Base-by-base conservation (phyloP, 2,888 invertebrate species). In the Thumatha senex region DNA sequence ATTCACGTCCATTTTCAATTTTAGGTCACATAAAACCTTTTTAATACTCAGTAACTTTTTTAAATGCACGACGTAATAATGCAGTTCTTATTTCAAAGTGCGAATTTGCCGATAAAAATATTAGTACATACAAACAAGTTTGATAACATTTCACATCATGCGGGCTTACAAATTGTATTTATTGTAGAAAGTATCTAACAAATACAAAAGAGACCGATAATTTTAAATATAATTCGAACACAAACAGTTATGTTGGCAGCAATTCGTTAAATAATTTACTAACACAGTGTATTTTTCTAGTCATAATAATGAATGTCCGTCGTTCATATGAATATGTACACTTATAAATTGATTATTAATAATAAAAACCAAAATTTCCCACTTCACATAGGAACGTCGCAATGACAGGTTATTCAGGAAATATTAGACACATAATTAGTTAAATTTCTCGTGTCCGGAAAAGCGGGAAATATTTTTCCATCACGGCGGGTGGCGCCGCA, bases 391-490 rank as follows among this genome's bases (percentile, higher is more conserved):
- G n/a, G n/a, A n/a, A n/a, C n/a, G n/a, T n/a, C n/a, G n/a, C n/a
- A n/a, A n/a, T n/a, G n/a, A n/a, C n/a, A n/a, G n/a, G n/a, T n/a
- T n/a, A 30, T 8, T 30, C 30, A 7, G 8, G 8, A 7, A 30
- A 30, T 30, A 30, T 30, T 30, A 8, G 8, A 30, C 5, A 30
- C 2, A 31, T 31, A 31, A 31, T 7, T 8, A 2, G 8, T 7
- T 31, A 8, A 5, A 10, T 2, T 52, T 54, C 40, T 10, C 41
- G 64, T 57, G 52, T 63, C 52, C 51, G 55, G 62, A 76, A 78
- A 61, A 67, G 83, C 82, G 86, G 82, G 78, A 82, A 81, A 68
- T 61, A 38, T 54, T 3, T 68, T 49, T 42, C 63, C 67, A 75
- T 78, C 48, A 67, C 58, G 71, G 18, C 18, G 18, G 71, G 18